Conservation (phyloP, 2,888 invertebrate genomes). For the Amorpha juglandis region DNA sequence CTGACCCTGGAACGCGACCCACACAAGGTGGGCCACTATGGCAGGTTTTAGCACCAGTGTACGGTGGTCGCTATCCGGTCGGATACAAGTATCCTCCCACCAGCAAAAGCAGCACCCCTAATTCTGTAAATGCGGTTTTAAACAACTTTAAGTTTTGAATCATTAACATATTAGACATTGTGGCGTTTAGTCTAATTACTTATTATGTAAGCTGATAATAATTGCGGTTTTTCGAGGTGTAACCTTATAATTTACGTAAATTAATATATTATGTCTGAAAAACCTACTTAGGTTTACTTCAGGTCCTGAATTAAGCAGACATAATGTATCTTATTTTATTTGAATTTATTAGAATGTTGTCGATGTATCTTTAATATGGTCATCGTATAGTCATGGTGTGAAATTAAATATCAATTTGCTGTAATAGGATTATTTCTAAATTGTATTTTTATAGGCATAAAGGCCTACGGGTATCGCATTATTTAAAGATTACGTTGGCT, state of each 20-base stretch:
- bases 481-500: background rate
- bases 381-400: background rate
- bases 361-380: background rate
- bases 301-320: too few species aligned
- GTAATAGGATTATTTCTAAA: background rate
- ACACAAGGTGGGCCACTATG: too few species aligned
- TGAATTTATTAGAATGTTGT: background rate
- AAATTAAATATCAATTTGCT: slow-evolving; percentile 10
- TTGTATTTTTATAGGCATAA: background rate
- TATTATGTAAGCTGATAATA: slow-evolving; percentile 35
- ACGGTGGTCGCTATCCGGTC: too few species aligned
- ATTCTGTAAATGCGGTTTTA: too few species aligned
- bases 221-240: slow-evolving; percentile 31
- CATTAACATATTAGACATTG: background rate
- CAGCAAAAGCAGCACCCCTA: too few species aligned
- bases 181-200: slow-evolving; percentile 28
- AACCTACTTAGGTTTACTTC: slow-evolving; percentile 33
- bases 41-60: too few species aligned
- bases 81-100: too few species aligned
- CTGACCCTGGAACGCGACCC: too few species aligned
- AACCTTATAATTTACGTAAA: slow-evolving; percentile 37
- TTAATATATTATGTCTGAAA: slow-evolving; percentile 40
- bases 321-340: background rate
- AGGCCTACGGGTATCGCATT: background rate
- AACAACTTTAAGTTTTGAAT: too few species aligned